Evolutionary conservation across 2,888 invertebrate genomes (phyloP).

Genomic region (Lissocephala sabroskyi): DNA sequence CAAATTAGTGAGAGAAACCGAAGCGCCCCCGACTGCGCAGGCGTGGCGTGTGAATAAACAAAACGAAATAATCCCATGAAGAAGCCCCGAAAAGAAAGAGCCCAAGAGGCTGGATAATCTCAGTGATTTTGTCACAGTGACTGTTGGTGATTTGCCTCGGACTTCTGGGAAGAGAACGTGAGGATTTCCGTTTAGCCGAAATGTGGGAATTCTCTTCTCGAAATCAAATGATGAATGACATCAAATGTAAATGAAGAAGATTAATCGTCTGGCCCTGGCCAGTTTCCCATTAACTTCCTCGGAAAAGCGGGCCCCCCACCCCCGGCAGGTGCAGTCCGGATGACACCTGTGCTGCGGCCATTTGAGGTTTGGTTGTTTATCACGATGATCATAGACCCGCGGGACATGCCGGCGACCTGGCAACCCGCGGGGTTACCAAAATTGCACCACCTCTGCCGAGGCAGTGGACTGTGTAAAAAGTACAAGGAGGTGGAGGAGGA

Average conservation of each 20-base stretch:
- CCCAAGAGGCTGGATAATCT: no score
- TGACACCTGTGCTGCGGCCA: constrained; percentile 57
- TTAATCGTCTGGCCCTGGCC: no score
- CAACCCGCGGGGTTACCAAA: constrained; percentile 9
- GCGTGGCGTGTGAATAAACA: constrained; percentile 10
- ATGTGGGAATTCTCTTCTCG: no score
- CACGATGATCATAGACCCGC: constrained; percentile 44
- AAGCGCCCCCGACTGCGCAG: constrained; percentile 1
- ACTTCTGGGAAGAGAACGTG: no score
- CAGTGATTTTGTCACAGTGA: no score
- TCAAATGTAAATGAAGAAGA: no score
- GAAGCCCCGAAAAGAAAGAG: no score
- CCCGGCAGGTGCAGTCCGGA: constrained; percentile 31
- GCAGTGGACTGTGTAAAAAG: constrained; percentile 56
- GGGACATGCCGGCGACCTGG: constrained; percentile 10
- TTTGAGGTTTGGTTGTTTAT: constrained; percentile 33
- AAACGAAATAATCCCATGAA: constrained; percentile 18
- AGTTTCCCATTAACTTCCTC: background rate
- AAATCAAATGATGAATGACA: no score
- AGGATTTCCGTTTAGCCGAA: no score
- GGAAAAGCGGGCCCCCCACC: no score
- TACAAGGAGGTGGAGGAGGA: no score
- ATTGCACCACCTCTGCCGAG: constrained; percentile 14
- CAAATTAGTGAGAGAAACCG: background rate
- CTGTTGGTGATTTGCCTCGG: no score